These are phyloP conservation scores for Microplitis manilae DNA, from an alignment of 2,888 invertebrate genomes.

Conservation along the genomic window DNA sequence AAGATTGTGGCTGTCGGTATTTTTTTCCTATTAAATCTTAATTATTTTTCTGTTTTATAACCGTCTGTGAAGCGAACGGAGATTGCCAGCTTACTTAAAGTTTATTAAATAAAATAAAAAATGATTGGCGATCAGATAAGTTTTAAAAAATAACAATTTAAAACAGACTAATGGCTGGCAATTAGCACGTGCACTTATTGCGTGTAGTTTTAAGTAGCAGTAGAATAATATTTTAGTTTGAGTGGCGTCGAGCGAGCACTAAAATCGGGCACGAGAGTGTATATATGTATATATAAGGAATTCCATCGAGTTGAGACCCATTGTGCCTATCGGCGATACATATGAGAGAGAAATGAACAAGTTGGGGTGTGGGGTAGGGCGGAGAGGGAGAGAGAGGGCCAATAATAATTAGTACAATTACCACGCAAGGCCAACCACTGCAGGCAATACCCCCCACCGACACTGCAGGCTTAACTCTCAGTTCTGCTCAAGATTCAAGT, in stretches of 20 bases:
- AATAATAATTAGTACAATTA: slow-evolving; percentile 71
- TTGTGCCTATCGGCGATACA: neutral
- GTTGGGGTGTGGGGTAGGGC: slow-evolving; percentile 48
- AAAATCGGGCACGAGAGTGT: slow-evolving; percentile 53
- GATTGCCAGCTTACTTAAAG: no score
- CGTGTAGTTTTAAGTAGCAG: slow-evolving; percentile 27
- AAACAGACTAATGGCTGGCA: slow-evolving; percentile 28
- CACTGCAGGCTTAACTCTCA: slow-evolving; percentile 47
- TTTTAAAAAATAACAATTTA: slow-evolving; percentile 22
- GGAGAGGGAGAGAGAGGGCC: slow-evolving; percentile 47
- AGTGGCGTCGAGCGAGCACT: slow-evolving; percentile 47
- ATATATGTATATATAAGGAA: slow-evolving; percentile 14
- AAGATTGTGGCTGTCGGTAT: neutral
- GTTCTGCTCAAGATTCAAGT: slow-evolving; percentile 61
- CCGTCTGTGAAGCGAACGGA: no score
- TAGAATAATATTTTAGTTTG: slow-evolving; percentile 23
- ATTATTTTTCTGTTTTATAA: no score
- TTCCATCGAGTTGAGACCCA: neutral
- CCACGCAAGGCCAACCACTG: slow-evolving; percentile 69
- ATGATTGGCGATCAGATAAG: neutral
- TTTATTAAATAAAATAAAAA: neutral
- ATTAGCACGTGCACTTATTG: slow-evolving; percentile 38
- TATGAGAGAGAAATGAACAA: slow-evolving; percentile 48
- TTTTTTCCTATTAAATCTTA: no score
- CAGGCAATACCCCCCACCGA: slow-evolving; percentile 52